A percentile compares a stretch with the other conserved stretches of the same genome.
Conservation (phyloP, 1,140 invertebrate species). For the Cyrtorhinus lividipennis region DNA sequence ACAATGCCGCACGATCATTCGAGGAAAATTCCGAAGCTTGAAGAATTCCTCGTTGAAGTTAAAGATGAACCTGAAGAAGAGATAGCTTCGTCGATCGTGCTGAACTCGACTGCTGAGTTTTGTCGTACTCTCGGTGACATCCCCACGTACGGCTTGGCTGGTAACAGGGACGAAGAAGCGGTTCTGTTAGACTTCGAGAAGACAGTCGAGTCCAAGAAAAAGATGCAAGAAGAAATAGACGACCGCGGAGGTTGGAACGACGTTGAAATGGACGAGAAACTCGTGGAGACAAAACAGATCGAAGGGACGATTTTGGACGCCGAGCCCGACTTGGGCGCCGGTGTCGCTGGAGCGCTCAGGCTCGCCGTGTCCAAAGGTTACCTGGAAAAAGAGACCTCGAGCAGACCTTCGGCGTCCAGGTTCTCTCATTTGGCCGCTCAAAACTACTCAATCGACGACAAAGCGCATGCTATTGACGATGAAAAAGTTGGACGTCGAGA, state of each 20-base stretch:
- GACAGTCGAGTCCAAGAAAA: constrained; percentile 33
- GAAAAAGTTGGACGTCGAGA: constrained; percentile 66
- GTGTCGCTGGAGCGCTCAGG: constrained; percentile 80
- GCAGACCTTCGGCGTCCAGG: constrained; percentile 51
- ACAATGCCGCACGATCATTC: constrained; percentile 26
- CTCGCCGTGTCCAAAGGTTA: constrained; percentile 93
- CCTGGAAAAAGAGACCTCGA: constrained; percentile 65
- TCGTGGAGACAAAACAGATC: constrained; percentile 30
- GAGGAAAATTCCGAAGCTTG: constrained; percentile 12
- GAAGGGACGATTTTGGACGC: constrained; percentile 75
- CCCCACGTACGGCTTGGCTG: constrained; percentile 77
- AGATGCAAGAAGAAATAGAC: constrained; percentile 33
- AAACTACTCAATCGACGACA: constrained; percentile 96
- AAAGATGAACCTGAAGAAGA: constrained; percentile 34
- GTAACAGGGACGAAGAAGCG: constrained; percentile 61
- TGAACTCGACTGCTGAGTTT: constrained; percentile 94
- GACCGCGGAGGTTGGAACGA: constrained; percentile 53
- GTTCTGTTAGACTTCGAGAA: constrained; percentile 38
- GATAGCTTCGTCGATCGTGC: constrained; percentile 44
- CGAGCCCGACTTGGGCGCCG: constrained; percentile 84
- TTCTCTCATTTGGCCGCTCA: constrained; percentile 69
- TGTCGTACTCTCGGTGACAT: constrained; percentile 91
- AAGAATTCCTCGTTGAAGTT: constrained; percentile 29
- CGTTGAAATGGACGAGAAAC: constrained; percentile 38
- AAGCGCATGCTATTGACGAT: constrained; percentile 72